These are phyloP conservation scores for Caenorhabditis afra DNA, from an alignment of 2,888 invertebrate species.

Conservation along the genomic window DNA sequence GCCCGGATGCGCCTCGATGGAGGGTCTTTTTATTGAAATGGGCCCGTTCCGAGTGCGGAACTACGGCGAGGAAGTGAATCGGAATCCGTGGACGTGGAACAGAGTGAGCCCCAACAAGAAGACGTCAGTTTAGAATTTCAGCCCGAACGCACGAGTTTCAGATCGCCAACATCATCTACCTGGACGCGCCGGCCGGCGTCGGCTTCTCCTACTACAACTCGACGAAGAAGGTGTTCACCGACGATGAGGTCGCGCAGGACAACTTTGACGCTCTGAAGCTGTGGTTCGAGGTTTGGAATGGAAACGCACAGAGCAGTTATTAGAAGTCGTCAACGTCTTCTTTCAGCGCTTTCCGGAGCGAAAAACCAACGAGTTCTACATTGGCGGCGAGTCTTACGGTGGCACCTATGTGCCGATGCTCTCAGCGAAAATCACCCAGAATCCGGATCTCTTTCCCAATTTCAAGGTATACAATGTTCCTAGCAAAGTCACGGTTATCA, in stretches of 20 bases:
- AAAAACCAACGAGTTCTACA: conserved; percentile 81
- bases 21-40: conserved; percentile 73
- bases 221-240: conserved; percentile 61
- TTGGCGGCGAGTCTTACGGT: conserved; percentile 83
- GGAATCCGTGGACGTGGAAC: conserved; percentile 80
- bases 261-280: conserved; percentile 51
- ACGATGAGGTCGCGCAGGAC: conserved; percentile 69
- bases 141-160: too few relatives aligned
- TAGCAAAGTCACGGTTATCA: too few relatives aligned
- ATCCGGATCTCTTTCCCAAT: conserved; percentile 55
- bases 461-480: conserved; percentile 64
- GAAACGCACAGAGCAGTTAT: not conserved
- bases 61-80: conserved; percentile 70
- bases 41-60: conserved; percentile 77
- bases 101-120: conserved; percentile 51
- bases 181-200: conserved; percentile 83
- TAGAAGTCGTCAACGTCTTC: too few relatives aligned
- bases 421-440: conserved; percentile 60
- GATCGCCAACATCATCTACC: conserved; percentile 82
- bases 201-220: conserved; percentile 82
- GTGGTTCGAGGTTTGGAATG: conserved; percentile 49
- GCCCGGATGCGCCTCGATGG: conserved; percentile 74
- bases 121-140: not conserved
- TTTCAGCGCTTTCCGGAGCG: conserved; percentile 64
- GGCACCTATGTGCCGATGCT: conserved; percentile 82